These are phyloP conservation scores for Autographa gamma DNA, from an alignment of 2,888 invertebrate genomes.

Conservation along the genomic window DNA sequence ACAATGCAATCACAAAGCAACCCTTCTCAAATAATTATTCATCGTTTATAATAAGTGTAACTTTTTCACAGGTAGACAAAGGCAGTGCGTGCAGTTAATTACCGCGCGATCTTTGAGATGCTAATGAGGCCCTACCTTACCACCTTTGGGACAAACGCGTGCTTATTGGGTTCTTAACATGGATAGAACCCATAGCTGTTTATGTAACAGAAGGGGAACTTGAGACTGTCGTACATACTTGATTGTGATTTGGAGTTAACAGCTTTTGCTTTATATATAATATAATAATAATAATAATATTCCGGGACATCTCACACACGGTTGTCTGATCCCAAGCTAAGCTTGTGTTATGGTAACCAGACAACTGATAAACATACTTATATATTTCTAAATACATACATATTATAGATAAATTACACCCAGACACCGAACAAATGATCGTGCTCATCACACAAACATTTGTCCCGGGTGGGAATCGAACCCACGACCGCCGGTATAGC, in stretches of 20 bases:
- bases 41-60: constrained; percentile 21
- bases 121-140: constrained; percentile 67
- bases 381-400: too few relatives aligned
- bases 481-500: too few relatives aligned
- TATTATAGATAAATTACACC: too few relatives aligned
- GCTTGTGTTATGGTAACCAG: too few relatives aligned
- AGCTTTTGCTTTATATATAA: constrained; percentile 23
- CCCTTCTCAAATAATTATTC: constrained; percentile 24
- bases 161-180: constrained; percentile 66
- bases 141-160: constrained; percentile 44
- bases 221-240: constrained; percentile 2
- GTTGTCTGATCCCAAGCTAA: too few relatives aligned
- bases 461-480: too few relatives aligned
- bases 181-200: constrained; percentile 50
- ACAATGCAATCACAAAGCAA: not conserved
- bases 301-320: too few relatives aligned
- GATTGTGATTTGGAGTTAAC: not conserved
- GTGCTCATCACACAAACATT: too few relatives aligned
- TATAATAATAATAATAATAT: too few relatives aligned
- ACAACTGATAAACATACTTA: too few relatives aligned
- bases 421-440: too few relatives aligned
- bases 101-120: constrained; percentile 77
- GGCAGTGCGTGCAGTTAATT: constrained; percentile 71
- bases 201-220: constrained; percentile 33
- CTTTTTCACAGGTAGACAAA: constrained; percentile 47